These are phyloP conservation scores for Pyrrhosoma nymphula DNA, from an alignment of 2,888 invertebrate species.

Conservation along the genomic window DNA sequence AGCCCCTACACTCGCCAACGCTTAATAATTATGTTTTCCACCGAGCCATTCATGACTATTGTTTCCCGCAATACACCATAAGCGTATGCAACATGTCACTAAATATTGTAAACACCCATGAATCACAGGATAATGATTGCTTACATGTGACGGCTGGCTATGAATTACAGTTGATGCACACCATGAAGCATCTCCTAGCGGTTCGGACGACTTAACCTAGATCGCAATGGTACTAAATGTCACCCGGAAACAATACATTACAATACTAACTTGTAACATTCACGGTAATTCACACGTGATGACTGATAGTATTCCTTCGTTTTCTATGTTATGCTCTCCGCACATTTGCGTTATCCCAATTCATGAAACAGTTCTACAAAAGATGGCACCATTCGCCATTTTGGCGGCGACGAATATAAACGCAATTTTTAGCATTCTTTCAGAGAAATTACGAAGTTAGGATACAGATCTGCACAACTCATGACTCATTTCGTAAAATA, in stretches of 20 bases:
- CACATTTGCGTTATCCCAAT: constrained; percentile 58
- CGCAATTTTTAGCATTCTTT: constrained; percentile 22
- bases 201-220: constrained; percentile 35
- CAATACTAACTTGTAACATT: background rate
- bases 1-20: background rate
- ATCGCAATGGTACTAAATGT: constrained; percentile 43
- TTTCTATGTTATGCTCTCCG: constrained; percentile 51
- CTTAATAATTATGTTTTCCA: background rate
- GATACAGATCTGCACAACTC: background rate
- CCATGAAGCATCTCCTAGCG: constrained; percentile 23
- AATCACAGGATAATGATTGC: background rate
- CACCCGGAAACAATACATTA: constrained; percentile 30
- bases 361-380: constrained; percentile 69
- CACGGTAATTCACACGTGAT: constrained; percentile 27
- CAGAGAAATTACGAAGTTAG: background rate
- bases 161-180: constrained; percentile 53
- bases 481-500: background rate
- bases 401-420: constrained; percentile 66
- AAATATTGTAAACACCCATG: background rate
- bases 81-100: background rate
- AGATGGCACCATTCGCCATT: constrained; percentile 71
- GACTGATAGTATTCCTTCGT: constrained; percentile 26
- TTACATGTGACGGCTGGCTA: constrained; percentile 33
- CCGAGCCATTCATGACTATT: background rate
- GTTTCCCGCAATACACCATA: too few relatives aligned